Conservation (phyloP, 2,797 vertebrate species). For the Dromococcyx pavoninus region DNA sequence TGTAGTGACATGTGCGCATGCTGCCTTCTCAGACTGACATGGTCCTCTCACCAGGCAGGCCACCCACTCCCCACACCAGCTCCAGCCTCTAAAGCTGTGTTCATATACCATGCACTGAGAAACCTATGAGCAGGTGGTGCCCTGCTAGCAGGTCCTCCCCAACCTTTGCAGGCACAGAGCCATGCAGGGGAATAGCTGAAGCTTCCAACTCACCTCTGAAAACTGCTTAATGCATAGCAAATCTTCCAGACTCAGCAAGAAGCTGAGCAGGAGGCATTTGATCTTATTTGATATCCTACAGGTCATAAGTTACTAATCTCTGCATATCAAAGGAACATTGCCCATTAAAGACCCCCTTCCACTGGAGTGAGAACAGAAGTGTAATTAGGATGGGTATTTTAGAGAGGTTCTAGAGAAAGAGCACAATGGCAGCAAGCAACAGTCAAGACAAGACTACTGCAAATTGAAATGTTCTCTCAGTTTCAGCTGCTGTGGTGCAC, state of each 20-base stretch:
- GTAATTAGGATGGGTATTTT: background rate
- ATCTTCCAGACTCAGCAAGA: background rate
- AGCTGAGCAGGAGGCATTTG: background rate
- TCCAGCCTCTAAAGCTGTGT: background rate
- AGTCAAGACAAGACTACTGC: background rate
- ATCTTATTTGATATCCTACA: background rate
- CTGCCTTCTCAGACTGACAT: accelerated
- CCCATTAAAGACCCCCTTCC: background rate
- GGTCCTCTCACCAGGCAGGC: background rate
- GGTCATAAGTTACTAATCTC: background rate
- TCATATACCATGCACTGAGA: background rate
- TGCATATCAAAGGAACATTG: background rate
- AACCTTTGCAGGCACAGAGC: background rate
- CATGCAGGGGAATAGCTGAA: background rate
- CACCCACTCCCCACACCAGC: accelerated
- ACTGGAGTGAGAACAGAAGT: background rate
- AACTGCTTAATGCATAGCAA: background rate
- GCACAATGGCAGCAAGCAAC: background rate
- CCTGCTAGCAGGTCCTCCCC: background rate
- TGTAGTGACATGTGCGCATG: background rate
- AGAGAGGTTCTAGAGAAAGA: background rate
- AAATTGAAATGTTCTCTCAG: background rate
- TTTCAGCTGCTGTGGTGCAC: background rate
- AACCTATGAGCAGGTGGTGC: background rate
- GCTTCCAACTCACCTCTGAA: background rate